phyloP scores from a whole-genome alignment of 35 echinoderm and acorn worm species.

The Apostichopus japonicus region DNA sequence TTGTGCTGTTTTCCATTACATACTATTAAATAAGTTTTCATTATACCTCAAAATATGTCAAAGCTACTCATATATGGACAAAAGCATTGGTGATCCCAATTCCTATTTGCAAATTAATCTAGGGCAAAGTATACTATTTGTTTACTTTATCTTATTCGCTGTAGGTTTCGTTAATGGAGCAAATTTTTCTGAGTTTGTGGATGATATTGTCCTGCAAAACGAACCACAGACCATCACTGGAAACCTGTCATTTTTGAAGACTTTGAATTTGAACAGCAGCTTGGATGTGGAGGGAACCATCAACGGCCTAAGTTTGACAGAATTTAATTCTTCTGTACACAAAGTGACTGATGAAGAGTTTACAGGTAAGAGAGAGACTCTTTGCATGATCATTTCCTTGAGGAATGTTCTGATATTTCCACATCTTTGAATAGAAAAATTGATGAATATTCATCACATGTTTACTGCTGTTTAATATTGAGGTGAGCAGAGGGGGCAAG shows the following conservation, averaged over 20 bases:
- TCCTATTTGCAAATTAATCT: no score
- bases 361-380: background rate
- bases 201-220: conserved; percentile 16
- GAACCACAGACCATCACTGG: background rate
- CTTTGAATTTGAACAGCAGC: background rate
- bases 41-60: no score
- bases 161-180: conserved; percentile 21
- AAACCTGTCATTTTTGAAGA: background rate
- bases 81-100: background rate
- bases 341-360: background rate
- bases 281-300: background rate
- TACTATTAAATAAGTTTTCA: no score
- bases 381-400: background rate
- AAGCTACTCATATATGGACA: no score
- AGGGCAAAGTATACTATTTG: no score
- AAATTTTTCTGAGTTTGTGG: conserved; percentile 3
- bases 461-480: no score
- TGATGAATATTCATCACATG: no score
- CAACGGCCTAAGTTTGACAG: background rate
- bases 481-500: no score
- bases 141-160: background rate
- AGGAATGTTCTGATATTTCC: no score
- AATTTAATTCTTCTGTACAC: conserved; percentile 14
- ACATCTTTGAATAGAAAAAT: no score
- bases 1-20: no score